phyloP scores from a whole-genome alignment of 2,888 invertebrate species.

The Girardia tigrina region DNA sequence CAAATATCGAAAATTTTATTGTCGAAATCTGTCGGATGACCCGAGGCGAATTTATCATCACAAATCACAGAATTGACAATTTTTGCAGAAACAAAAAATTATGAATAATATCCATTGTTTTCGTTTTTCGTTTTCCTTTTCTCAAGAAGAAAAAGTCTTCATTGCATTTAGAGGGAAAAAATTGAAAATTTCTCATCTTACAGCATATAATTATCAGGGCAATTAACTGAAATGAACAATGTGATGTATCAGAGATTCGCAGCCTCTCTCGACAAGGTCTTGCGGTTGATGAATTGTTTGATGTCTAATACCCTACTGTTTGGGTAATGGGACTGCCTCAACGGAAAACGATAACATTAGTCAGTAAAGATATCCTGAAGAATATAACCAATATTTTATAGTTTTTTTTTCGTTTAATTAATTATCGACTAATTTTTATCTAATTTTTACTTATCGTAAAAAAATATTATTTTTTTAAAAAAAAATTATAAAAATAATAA shows the following conservation, averaged over 20 bases:
- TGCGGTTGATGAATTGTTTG: background rate
- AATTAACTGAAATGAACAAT: conserved; percentile 4
- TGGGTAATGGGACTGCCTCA: background rate
- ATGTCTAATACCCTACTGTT: conserved; percentile 23
- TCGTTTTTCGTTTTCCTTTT: background rate
- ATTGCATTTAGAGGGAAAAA: conserved; percentile 8
- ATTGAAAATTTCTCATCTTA: conserved; percentile 19
- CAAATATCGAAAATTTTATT: background rate
- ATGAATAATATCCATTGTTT: background rate
- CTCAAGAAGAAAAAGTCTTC: background rate
- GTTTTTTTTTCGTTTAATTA: too few species aligned
- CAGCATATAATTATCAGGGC: conserved; percentile 17
- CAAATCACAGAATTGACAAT: too few species aligned
- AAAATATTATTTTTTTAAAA: too few species aligned
- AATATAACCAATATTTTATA: too few species aligned
- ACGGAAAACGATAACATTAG: too few species aligned
- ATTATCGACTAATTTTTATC: too few species aligned
- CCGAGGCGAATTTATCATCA: background rate
- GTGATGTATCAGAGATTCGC: conserved; percentile 16
- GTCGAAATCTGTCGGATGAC: background rate
- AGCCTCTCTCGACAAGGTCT: background rate
- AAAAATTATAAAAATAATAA: too few species aligned
- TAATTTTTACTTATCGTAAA: too few species aligned
- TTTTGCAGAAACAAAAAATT: background rate
- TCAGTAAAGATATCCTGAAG: too few species aligned